A percentile compares a stretch with the other conserved stretches of the same genome.
These are phyloP conservation scores for Pagrus major DNA, from an alignment of 2,113 vertebrate species.

Conservation along the genomic window DNA sequence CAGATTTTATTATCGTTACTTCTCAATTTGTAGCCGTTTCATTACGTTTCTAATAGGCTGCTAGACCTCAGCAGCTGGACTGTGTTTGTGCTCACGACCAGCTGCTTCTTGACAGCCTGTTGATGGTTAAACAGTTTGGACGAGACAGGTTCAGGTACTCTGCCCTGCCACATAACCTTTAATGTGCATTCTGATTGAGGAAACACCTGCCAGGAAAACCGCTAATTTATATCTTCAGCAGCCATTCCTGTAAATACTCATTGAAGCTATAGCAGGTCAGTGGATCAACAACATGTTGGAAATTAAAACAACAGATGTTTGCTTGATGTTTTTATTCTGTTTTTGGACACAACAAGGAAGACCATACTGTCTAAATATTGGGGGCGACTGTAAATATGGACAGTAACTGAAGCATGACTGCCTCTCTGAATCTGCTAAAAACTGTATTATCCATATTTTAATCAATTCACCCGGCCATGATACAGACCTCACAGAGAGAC, in stretches of 20 bases:
- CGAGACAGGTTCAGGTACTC: conserved; percentile 1
- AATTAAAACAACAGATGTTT: conserved; percentile 38
- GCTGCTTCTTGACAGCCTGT: neutral
- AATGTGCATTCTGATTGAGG: neutral
- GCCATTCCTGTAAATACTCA: neutral
- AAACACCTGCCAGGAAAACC: conserved; percentile 34
- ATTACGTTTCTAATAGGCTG: neutral
- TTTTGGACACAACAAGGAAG: conserved; percentile 1
- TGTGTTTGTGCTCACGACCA: neutral
- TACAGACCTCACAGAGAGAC: conserved; percentile 25
- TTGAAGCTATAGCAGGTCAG: conserved; percentile 8
- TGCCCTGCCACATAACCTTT: conserved; percentile 3
- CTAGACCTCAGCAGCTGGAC: neutral
- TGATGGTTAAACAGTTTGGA: conserved; percentile 21
- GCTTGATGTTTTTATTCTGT: conserved; percentile 2
- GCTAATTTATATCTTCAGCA: neutral
- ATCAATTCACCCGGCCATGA: conserved; percentile 23
- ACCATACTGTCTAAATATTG: conserved; percentile 45
- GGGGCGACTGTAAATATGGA: conserved; percentile 33
- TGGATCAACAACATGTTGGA: conserved; percentile 13
- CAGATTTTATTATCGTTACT: neutral
- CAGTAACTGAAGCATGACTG: conserved; percentile 25
- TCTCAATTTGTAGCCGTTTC: neutral
- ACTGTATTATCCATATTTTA: conserved; percentile 36
- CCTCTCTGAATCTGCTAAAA: conserved; percentile 37